Percentiles rank a stretch among this genome's conserved stretches.
Evolutionary conservation across 2,797 vertebrate genomes (phyloP).

Genomic region (Lithobates sylvaticus): DNA sequence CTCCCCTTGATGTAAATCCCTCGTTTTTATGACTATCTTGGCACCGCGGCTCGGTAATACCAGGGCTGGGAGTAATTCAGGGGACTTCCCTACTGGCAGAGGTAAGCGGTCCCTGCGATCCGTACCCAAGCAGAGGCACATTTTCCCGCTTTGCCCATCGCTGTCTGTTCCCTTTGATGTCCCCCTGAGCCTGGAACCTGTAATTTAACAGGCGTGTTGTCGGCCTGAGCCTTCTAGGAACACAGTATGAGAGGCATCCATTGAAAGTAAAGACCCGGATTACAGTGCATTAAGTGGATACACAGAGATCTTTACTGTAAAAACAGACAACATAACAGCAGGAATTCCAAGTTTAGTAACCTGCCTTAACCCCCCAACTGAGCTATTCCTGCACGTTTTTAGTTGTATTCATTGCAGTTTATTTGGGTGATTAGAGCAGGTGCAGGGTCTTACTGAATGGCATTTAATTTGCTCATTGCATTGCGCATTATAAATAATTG

Average conservation of each 20-base stretch:
- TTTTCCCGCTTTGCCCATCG: not conserved
- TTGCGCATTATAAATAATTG: no score
- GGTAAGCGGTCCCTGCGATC: not conserved
- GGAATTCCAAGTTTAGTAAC: not conserved
- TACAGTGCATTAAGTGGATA: slow-evolving; percentile 13
- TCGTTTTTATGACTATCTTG: slow-evolving; percentile 66
- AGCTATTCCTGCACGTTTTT: no score
- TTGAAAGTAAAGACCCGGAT: slow-evolving; percentile 17
- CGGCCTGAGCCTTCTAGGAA: slow-evolving; percentile 28
- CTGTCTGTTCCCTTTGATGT: slow-evolving; percentile 46
- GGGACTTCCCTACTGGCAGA: slow-evolving; percentile 14
- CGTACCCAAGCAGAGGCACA: not conserved
- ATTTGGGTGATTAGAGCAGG: no score
- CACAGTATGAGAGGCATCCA: slow-evolving; percentile 24
- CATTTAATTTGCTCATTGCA: no score
- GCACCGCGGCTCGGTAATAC: slow-evolving; percentile 58
- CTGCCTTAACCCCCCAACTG: not conserved
- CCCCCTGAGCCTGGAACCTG: not conserved
- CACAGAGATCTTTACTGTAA: not conserved
- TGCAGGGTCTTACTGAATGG: no score
- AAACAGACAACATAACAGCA: not conserved
- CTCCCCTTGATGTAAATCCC: slow-evolving; percentile 66
- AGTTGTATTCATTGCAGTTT: no score
- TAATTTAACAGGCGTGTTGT: slow-evolving; percentile 28
- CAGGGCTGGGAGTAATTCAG: not conserved